Base-by-base conservation (phyloP, 2,797 vertebrate genomes). In the Phoxinus dragarum region DNA sequence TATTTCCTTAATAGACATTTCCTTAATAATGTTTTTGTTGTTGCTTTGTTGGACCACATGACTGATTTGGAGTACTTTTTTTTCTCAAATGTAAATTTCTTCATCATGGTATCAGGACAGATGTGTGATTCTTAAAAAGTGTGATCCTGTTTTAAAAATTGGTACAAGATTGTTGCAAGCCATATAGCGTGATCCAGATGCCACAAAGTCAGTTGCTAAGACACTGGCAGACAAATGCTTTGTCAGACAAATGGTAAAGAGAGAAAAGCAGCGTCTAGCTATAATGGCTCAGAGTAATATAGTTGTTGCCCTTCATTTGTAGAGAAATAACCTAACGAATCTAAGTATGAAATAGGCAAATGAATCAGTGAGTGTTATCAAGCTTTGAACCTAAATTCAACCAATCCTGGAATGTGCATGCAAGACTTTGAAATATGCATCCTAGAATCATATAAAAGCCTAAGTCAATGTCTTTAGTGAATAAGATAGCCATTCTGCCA, bases 401-500 rank as follows among this genome's bases (percentile, higher is more conserved):
- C 54, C 5, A 17, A 66, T 71, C 47, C 21, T 27, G 8, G 17
- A 49, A 71, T 64, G 71, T 31, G 59, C 12, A 54, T 87, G 36
- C 68, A 68, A 67, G 31, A 66, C 72, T 81, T 59, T 38, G 66
- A 82, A 81, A 80, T 64, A 64, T 64, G 34, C 42, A 67, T 71
- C 31, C 12, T 8, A 74, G 27, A 84, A 82, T 40, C 74, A 84
- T 64, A 86, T 64, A 16, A 61, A 82, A 68, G 16, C 71, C 44
- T 77, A 77, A 82, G 59, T 54, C 42, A 42, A 42, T 77, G 66
- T 79, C 66, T 72, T 71, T 11, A 91, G 93, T 88, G 89, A 94
- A 95, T 94, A 94, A 47, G 90, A 68, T 89, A 17, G 93, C 95
- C 92, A 94, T 95, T 92, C 91, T 93, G 94, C 92, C 94, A 93